Percentiles rank a stretch among this genome's conserved stretches.
phyloP scores from a whole-genome alignment of 2,113 vertebrate genomes.

The Apodemus speciosus region DNA sequence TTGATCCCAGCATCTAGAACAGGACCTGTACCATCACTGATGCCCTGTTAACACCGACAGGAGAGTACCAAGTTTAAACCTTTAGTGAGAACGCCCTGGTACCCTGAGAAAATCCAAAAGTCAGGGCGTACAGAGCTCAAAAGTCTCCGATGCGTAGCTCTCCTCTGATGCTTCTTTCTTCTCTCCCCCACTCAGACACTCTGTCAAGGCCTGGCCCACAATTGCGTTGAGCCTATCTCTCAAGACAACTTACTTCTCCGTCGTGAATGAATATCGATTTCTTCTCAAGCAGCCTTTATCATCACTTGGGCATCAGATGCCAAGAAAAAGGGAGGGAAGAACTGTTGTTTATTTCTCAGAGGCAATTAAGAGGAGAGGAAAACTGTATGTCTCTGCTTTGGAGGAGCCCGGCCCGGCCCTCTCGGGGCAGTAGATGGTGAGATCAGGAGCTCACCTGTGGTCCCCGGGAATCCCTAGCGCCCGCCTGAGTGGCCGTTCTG shows the following conservation, averaged over 20 bases:
- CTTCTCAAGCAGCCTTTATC: neutral
- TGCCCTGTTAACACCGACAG: neutral
- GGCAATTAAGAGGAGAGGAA: neutral
- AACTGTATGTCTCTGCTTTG: no score
- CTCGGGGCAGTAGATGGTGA: neutral
- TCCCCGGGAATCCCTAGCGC: neutral
- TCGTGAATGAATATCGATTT: neutral
- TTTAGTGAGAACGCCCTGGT: neutral
- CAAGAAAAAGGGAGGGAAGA: neutral
- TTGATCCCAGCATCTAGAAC: neutral
- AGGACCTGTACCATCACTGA: neutral
- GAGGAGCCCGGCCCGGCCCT: neutral
- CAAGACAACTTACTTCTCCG: neutral
- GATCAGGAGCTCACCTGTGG: neutral
- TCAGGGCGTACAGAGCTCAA: neutral
- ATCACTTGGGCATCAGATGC: neutral
- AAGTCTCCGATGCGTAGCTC: neutral
- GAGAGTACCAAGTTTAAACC: neutral
- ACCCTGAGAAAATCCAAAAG: neutral
- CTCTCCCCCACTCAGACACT: neutral
- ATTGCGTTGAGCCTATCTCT: neutral
- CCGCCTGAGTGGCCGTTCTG: neutral
- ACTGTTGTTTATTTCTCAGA: neutral
- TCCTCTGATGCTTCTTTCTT: neutral
- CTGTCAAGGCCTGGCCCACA: neutral